Conservation (phyloP, 2,888 invertebrate species). For the Drosophila rellima region DNA sequence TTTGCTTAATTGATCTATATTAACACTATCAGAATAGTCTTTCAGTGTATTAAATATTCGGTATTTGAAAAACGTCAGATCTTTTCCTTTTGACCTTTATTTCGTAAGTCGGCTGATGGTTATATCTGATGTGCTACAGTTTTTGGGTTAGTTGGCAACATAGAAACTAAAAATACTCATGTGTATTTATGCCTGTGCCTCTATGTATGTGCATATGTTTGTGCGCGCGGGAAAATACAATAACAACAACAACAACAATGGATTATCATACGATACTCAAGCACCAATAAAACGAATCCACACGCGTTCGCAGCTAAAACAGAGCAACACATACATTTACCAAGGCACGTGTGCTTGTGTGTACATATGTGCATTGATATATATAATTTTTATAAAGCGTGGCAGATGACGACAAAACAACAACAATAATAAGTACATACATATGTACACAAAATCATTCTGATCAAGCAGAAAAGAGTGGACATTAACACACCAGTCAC, state of each 20-base stretch:
- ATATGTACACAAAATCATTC: conserved; percentile 26
- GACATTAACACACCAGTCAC: conserved; percentile 34
- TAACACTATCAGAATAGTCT: neutral
- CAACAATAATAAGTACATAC: conserved; percentile 12
- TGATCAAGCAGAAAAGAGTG: conserved; percentile 46
- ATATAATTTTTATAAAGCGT: conserved; percentile 37
- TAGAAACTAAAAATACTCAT: conserved; percentile 43
- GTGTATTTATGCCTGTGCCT: conserved; percentile 3
- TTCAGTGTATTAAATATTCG: neutral
- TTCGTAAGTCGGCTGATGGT: conserved; percentile 11
- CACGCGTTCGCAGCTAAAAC: conserved; percentile 59
- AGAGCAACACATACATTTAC: conserved; percentile 31
- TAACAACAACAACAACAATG: conserved; percentile 52
- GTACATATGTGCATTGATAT: conserved; percentile 10
- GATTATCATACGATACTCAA: conserved; percentile 79
- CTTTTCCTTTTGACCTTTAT: conserved; percentile 16
- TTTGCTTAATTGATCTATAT: neutral
- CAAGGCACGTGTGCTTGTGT: conserved; percentile 2
- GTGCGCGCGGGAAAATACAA: conserved; percentile 68
- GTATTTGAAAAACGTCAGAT: neutral
- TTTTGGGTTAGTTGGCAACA: conserved; percentile 48
- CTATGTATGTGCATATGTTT: conserved; percentile 14
- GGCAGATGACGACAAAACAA: conserved; percentile 28
- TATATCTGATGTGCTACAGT: conserved; percentile 29
- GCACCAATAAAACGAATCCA: conserved; percentile 83